Percentiles rank a stretch among this genome's conserved stretches.
These are phyloP conservation scores for Paralinhomoeus sp. DNA, from an alignment of 2,888 invertebrate species.

Conservation along the genomic window DNA sequence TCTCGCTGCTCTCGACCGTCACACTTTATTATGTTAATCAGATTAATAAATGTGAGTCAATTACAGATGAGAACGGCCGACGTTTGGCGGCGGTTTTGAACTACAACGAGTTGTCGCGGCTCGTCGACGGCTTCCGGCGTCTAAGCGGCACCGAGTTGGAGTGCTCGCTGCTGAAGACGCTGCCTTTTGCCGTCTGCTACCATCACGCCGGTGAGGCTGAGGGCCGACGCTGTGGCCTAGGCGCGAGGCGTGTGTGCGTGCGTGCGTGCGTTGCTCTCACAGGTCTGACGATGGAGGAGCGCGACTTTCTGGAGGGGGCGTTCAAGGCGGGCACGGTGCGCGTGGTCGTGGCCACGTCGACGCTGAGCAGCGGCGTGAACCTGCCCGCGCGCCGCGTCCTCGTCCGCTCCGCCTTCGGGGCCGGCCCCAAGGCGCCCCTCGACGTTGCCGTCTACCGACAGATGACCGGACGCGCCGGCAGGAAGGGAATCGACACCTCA, in stretches of 20 bases:
- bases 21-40: no score
- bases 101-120: no score
- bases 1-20: no score
- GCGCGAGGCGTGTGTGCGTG: no score
- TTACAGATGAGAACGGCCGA: no score
- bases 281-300: conserved; percentile 78
- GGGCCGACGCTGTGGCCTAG: not conserved
- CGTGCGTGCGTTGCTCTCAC: conserved; percentile 1
- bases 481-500: conserved; percentile 46
- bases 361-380: conserved; percentile 56
- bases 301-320: conserved; percentile 68
- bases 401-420: conserved; percentile 40
- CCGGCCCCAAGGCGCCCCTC: not conserved
- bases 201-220: not conserved
- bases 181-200: no score
- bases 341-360: conserved; percentile 79
- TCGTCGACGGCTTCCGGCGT: no score
- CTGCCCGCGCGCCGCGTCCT: conserved; percentile 44
- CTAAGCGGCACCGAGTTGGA: no score
- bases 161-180: no score
- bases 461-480: conserved; percentile 89
- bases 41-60: no score
- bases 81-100: no score
- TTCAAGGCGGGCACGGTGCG: conserved; percentile 56
- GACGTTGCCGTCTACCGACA: conserved; percentile 49